A percentile compares a stretch with the other conserved stretches of the same genome.
These are phyloP conservation scores for Cololabis saira DNA, from an alignment of 2,113 vertebrate genomes.

Conservation along the genomic window DNA sequence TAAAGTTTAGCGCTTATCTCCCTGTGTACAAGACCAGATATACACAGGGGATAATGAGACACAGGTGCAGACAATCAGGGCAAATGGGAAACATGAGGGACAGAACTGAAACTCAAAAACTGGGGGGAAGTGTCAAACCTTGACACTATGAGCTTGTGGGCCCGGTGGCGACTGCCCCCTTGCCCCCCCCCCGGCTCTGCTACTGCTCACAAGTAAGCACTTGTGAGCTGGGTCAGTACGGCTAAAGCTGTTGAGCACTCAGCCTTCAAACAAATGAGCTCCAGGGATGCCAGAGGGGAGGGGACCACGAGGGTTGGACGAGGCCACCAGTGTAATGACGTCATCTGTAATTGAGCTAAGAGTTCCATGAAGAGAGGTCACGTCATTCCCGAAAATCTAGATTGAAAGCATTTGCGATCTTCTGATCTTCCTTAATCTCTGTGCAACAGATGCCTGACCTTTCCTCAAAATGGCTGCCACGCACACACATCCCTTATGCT, in stretches of 20 bases:
- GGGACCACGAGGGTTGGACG: constrained; percentile 19
- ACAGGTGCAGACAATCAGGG: too few relatives aligned
- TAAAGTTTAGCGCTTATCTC: too few relatives aligned
- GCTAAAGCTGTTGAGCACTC: constrained; percentile 38
- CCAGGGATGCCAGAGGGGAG: constrained; percentile 9
- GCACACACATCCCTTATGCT: constrained; percentile 23
- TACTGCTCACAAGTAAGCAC: constrained; percentile 11
- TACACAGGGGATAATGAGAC: too few relatives aligned
- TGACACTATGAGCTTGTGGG: too few relatives aligned
- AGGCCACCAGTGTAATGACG: constrained; percentile 19
- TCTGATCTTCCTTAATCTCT: constrained; percentile 76
- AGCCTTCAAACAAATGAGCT: constrained; percentile 34
- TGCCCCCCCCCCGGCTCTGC: too few relatives aligned
- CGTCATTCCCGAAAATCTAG: constrained; percentile 60
- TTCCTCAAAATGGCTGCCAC: constrained; percentile 63
- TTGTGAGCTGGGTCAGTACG: not conserved
- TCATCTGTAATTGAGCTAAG: constrained; percentile 54
- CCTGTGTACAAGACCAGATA: too few relatives aligned
- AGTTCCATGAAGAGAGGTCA: constrained; percentile 42
- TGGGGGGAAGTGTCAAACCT: too few relatives aligned
- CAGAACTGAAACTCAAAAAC: too few relatives aligned
- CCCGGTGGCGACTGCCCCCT: too few relatives aligned
- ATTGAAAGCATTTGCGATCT: constrained; percentile 74
- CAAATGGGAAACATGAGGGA: too few relatives aligned
- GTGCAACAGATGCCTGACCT: constrained; percentile 67